phyloP scores from a whole-genome alignment of 2,888 invertebrate genomes.

The Heteromyza rotundicornis region DNA sequence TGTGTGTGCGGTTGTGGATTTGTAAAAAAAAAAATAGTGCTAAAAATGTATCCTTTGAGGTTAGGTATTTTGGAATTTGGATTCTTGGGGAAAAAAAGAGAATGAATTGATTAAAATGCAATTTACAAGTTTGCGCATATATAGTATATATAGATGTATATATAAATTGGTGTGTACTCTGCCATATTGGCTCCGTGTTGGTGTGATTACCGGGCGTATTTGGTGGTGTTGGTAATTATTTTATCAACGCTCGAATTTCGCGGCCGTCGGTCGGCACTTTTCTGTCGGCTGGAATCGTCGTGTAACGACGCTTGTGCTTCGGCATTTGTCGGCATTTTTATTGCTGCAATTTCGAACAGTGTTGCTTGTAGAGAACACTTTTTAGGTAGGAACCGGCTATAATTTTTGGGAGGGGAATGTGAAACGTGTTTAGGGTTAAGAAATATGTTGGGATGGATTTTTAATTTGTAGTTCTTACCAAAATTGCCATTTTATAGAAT shows the following conservation, averaged over 20 bases:
- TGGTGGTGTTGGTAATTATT: not conserved
- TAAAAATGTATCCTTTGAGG: no score
- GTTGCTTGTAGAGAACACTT: constrained; percentile 10
- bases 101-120: constrained; percentile 4
- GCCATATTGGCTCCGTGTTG: not conserved
- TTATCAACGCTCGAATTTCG: constrained; percentile 6
- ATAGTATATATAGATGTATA: not conserved
- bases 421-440: no score
- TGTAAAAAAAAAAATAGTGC: not conserved
- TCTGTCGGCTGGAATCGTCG: not conserved
- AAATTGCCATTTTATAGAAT: no score
- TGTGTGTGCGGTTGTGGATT: not conserved
- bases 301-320: no score
- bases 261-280: not conserved
- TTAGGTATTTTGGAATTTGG: constrained; percentile 8
- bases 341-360: constrained; percentile 2
- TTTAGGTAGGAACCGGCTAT: no score
- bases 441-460: no score
- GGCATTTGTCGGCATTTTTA: constrained; percentile 6
- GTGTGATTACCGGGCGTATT: constrained; percentile 5
- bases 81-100: not conserved
- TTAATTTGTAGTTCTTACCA: no score
- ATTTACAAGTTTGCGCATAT: not conserved
- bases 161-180: not conserved
- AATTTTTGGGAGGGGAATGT: no score